Conservation (phyloP, 2,888 invertebrate species). For the Ophraella communa region DNA sequence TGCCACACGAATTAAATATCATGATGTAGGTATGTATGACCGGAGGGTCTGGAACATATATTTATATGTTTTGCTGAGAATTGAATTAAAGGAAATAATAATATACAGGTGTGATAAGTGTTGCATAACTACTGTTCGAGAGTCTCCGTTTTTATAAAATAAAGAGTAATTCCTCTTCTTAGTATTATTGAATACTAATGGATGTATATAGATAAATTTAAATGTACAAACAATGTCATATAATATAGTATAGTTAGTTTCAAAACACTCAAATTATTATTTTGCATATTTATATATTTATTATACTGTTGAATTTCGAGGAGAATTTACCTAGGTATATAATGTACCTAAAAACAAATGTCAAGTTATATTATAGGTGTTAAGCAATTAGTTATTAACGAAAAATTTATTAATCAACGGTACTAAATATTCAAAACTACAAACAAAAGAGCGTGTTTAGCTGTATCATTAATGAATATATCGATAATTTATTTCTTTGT, state of each 20-base stretch:
- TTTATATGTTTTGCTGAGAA: too few relatives aligned
- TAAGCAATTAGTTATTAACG: neutral
- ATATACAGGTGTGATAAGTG: too few relatives aligned
- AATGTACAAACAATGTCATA: neutral
- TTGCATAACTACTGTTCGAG: neutral
- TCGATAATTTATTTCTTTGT: too few relatives aligned
- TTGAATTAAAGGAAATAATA: too few relatives aligned
- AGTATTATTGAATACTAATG: neutral
- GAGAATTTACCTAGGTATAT: neutral
- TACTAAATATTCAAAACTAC: neutral
- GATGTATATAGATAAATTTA: neutral
- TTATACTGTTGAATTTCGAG: neutral
- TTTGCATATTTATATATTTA: neutral
- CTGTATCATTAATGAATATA: too few relatives aligned
- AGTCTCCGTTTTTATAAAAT: neutral
- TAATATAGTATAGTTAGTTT: too few relatives aligned
- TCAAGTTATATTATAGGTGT: too few relatives aligned
- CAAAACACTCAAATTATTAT: neutral
- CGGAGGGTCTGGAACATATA: neutral
- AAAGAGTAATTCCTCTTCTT: neutral
- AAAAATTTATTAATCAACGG: neutral
- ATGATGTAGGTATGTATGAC: neutral
- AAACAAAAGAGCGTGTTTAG: too few relatives aligned
- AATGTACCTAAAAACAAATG: too few relatives aligned
- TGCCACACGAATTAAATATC: neutral